These are phyloP conservation scores for Muscicapa adusta DNA, from an alignment of 2,113 vertebrate species.

Conservation along the genomic window DNA sequence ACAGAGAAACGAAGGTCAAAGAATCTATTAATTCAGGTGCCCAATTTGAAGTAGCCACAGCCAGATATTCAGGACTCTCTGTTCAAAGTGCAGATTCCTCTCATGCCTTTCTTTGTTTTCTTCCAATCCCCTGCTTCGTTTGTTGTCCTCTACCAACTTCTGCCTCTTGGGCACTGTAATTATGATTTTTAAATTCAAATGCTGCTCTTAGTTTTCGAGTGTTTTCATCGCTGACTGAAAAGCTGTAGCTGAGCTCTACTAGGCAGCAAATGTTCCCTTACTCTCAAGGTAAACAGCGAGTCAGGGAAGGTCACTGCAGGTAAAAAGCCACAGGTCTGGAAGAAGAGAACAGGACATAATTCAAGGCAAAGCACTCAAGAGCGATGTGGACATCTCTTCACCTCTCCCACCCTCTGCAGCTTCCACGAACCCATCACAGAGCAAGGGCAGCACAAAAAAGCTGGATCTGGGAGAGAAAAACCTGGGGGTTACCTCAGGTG, in stretches of 20 bases:
- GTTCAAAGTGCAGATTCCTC: background rate
- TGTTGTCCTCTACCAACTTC: slow-evolving; percentile 10
- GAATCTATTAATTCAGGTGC: background rate
- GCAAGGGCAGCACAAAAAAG: background rate
- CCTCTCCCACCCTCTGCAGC: background rate
- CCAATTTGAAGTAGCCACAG: background rate
- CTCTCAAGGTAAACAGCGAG: slow-evolving; percentile 22
- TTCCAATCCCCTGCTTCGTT: background rate
- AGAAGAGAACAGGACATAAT: background rate
- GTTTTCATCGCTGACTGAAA: slow-evolving; percentile 24
- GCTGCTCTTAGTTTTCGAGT: slow-evolving; percentile 28
- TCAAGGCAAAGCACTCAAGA: background rate
- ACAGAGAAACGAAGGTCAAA: background rate
- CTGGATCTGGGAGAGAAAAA: background rate
- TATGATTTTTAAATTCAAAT: slow-evolving; percentile 5
- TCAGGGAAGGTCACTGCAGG: slow-evolving; percentile 28
- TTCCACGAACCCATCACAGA: background rate
- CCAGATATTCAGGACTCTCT: background rate
- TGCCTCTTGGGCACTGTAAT: background rate
- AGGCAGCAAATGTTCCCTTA: background rate
- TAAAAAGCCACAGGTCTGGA: background rate
- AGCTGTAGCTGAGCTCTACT: slow-evolving; percentile 3
- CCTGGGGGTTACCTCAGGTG: background rate
- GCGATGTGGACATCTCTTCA: background rate
- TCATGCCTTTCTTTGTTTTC: background rate